phyloP scores from a whole-genome alignment of 2,888 invertebrate species.

The Hirudinaria manillensis region DNA sequence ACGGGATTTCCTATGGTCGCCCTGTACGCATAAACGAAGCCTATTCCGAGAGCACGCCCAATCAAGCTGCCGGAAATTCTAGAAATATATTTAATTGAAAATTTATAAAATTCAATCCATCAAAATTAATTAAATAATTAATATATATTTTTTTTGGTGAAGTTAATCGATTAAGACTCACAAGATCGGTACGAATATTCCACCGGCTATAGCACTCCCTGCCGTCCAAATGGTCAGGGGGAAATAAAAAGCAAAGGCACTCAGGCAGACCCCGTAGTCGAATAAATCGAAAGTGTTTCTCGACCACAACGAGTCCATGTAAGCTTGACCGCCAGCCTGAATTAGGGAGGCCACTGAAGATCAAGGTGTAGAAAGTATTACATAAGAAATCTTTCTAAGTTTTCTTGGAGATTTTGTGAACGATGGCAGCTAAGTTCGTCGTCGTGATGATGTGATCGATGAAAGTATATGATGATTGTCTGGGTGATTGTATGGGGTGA shows the following conservation, averaged over 20 bases:
- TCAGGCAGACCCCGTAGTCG: constrained; percentile 37
- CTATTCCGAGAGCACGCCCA: constrained; percentile 39
- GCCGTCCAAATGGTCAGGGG: constrained; percentile 39
- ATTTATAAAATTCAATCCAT: neutral
- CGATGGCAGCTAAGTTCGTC: neutral
- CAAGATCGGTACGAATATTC: constrained; percentile 41
- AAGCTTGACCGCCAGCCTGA: constrained; percentile 43
- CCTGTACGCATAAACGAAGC: constrained; percentile 33
- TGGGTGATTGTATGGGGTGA: neutral
- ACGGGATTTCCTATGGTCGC: constrained; percentile 20
- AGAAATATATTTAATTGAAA: neutral
- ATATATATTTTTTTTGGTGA: neutral
- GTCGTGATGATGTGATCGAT: neutral
- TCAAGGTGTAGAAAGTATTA: neutral
- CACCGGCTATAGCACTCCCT: constrained; percentile 40
- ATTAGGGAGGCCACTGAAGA: constrained; percentile 40
- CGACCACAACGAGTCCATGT: constrained; percentile 46
- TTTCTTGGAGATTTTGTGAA: no score
- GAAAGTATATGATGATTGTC: neutral
- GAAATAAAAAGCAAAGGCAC: constrained; percentile 38
- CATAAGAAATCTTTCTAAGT: neutral
- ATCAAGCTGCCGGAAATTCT: constrained; percentile 39
- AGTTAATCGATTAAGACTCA: constrained; percentile 26
- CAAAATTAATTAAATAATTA: neutral
- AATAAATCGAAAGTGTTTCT: constrained; percentile 44